phyloP scores from a whole-genome alignment of 1,140 invertebrate genomes.

The Tetramorium parvispinum region DNA sequence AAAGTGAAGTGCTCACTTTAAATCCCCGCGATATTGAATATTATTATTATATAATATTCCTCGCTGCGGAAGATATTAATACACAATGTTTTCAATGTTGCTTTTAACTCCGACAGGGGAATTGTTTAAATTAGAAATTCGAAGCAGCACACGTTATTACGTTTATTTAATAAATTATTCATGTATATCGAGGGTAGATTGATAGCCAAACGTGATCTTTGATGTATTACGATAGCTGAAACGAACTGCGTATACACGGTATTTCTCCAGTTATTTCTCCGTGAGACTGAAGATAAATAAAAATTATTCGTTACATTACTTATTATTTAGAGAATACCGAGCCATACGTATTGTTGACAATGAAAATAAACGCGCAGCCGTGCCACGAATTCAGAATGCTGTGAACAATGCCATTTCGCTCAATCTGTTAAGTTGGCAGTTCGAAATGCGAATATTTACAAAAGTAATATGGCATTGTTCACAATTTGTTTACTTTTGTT shows the following conservation, averaged over 20 bases:
- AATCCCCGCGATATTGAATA: neutral
- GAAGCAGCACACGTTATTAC: neutral
- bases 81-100: conserved; percentile 8
- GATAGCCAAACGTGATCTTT: neutral
- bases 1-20: neutral
- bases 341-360: neutral
- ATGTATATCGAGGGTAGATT: neutral
- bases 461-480: too few species aligned
- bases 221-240: neutral
- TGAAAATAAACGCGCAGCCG: neutral
- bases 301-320: neutral
- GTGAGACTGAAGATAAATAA: neutral
- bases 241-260: neutral
- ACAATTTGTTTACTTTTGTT: too few species aligned
- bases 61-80: conserved; percentile 2
- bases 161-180: conserved; percentile 32
- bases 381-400: neutral
- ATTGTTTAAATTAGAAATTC: conserved; percentile 26
- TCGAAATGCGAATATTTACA: too few species aligned
- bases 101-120: neutral
- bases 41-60: too few species aligned
- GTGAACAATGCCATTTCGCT: too few species aligned
- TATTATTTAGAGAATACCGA: neutral
- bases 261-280: neutral
- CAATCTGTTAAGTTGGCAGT: too few species aligned